Base-by-base conservation (phyloP, 1,140 invertebrate genomes). In the Lepidurus packardi region DNA sequence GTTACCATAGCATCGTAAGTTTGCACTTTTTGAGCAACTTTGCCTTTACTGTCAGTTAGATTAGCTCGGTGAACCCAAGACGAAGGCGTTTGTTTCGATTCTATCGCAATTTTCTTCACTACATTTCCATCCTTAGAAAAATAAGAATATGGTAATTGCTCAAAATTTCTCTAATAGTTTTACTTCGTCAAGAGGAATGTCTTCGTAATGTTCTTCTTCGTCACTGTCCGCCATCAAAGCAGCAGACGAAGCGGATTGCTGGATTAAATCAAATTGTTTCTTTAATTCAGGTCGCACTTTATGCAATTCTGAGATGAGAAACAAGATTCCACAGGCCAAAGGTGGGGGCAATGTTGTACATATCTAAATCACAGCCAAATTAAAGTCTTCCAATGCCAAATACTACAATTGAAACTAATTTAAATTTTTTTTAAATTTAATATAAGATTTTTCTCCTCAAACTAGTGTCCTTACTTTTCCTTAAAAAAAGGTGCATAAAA, bases 401-500 rank as follows among this genome's bases (percentile, higher is more conserved):
- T 34, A 4, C 0, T 34, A 2, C 34, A 34, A 34, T 34, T 4
- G 34, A 34, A 34, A 34, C 34, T 34, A 34, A 34, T 34, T 34
- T 34, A 34, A 4, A 4, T 3, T 3, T 3, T 34, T 34, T 34
- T 34, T 4, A 0, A 34, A 34, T 34, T 34, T 34, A 34, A 0
- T 34, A 4, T 34, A 2, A 34, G 3, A 34, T 34, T 34, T 34
- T 4, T 3, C 25, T 3, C 34, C 34, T 4, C 34, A 34, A 34
- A 34, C 34, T 34, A 4, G 0, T 34, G 34, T 34, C 34, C 34
- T 73, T 78, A 78, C 5, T 73, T 45, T 6, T 5, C 86, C 98
- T 95, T 45, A 98, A 86, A 47, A 98, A 85, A 78, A 97, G 86
- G 86, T 98, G 99, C 1, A 97, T 86, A 85, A 98, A 97, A 9